phyloP scores from a whole-genome alignment of 2,888 invertebrate species.

The Octodonta nipae region DNA sequence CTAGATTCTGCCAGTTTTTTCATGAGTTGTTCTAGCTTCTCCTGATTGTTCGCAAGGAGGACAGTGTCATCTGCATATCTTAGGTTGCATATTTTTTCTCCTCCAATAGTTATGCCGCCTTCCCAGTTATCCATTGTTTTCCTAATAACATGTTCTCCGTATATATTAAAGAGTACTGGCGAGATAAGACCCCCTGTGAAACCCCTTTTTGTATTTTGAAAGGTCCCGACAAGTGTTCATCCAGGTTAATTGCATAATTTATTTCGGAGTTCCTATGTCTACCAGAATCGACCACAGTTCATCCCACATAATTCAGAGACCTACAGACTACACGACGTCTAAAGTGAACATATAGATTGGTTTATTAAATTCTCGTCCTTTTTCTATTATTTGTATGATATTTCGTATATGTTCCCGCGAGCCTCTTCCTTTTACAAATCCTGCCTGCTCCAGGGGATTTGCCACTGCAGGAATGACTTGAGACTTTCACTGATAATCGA shows the following conservation, averaged over 20 bases:
- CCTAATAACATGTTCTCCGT: background rate
- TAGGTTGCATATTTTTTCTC: background rate
- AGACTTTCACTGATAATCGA: background rate
- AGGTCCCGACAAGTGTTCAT: background rate
- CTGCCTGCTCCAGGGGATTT: conserved; percentile 1
- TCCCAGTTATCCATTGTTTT: background rate
- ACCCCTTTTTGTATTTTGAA: background rate
- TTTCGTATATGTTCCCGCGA: background rate
- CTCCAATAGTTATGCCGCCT: background rate
- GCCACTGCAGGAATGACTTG: background rate
- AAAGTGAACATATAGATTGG: no score
- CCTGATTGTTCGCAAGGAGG: background rate
- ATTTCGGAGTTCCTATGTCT: no score
- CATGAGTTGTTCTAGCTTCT: background rate
- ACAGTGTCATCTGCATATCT: conserved; percentile 1
- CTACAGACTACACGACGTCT: no score
- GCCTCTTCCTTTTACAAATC: background rate
- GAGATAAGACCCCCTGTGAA: background rate
- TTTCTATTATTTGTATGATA: background rate
- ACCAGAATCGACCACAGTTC: no score
- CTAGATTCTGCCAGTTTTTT: no score
- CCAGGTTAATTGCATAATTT: background rate
- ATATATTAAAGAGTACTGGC: conserved; percentile 1
- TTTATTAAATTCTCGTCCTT: background rate
- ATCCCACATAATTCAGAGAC: no score